Evolutionary conservation across 2,888 invertebrate species (phyloP).

Genomic region (Baccha elongata): DNA sequence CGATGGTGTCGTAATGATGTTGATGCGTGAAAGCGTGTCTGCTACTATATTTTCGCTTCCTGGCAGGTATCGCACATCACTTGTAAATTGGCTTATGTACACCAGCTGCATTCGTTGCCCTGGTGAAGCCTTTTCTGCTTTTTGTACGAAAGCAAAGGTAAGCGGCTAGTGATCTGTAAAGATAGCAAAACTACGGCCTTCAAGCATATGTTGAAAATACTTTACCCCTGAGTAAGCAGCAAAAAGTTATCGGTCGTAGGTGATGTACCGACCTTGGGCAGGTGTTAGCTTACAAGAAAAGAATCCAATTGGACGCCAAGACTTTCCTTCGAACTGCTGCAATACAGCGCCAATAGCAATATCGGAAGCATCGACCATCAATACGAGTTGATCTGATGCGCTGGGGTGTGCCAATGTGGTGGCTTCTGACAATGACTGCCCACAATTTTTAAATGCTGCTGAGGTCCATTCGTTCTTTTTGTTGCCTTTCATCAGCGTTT

Average conservation of each 20-base stretch:
- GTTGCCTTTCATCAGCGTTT: conserved; percentile 42
- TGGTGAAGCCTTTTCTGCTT: conserved; percentile 76
- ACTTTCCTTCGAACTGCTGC: conserved; percentile 10
- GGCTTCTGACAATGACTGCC: conserved; percentile 10
- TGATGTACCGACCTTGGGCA: conserved; percentile 78
- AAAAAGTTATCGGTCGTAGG: conserved; percentile 80
- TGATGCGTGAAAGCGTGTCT: conserved; percentile 8
- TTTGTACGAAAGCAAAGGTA: conserved; percentile 76
- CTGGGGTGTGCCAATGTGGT: background rate
- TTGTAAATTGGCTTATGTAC: conserved; percentile 62
- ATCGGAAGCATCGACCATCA: conserved; percentile 14
- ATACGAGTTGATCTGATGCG: background rate
- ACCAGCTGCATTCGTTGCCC: conserved; percentile 78
- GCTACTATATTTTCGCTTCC: conserved; percentile 5
- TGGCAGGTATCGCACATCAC: conserved; percentile 18
- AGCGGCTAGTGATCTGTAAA: conserved; percentile 80
- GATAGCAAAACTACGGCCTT: conserved; percentile 77
- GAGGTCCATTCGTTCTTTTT: conserved; percentile 47
- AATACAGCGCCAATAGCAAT: background rate
- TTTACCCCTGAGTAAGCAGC: conserved; percentile 78
- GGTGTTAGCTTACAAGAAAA: conserved; percentile 77
- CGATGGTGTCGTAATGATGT: background rate
- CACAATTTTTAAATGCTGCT: conserved; percentile 1
- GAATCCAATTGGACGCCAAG: conserved; percentile 79
- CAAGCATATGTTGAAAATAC: conserved; percentile 79